Evolutionary conservation across 2,888 invertebrate species (phyloP), one percentile per base, ranked within the genome.

Genomic region (Pocota personata): DNA sequence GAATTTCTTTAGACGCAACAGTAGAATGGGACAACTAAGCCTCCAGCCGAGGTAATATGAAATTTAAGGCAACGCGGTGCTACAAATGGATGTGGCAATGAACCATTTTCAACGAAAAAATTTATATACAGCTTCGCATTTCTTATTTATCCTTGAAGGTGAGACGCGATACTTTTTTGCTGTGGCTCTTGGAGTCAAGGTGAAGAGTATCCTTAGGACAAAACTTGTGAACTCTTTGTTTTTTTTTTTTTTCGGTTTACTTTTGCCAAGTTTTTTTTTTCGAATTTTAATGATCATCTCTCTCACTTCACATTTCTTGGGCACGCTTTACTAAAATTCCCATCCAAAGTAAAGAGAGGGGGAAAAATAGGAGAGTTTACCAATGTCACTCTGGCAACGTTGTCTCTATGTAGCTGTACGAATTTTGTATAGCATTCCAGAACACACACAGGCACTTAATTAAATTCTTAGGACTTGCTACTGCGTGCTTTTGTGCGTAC

Each of bases 151-250:
- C 35, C 46, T 66, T 77, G 37, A 32, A 69, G 52, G 69, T 60
- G 71, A 69, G 69, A 78, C 60, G 30, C 30, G 55, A 43, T 46
- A 32, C 58, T 58, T 30, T 6, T 60, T n/a, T 24, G 21, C 24
- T 40, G 37, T 27, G 58, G 50, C 46, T 14, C 14, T 32, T 60
- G 24, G 24, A 62, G 40, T 78, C 60, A 71, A 71, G 71, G 77
- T 78, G 60, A 71, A 71, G 69, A 52, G 46, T 78, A 43, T 71
- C 62, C 71, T 71, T 2, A 52, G 62, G 55, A 78, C 30, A 62
- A 55, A 62, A 32, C 52, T 78, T 62, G 48, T 58, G 58, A 77
- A 69, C 60, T 78, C 60, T 27, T 46, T 66, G 40, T 40, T 46
- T 64, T 10, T 30, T 27, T 2, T n/a, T 64, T 30, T 24, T 24